Base-by-base conservation (phyloP, 1,140 invertebrate genomes). In the Zaprionus capensis region DNA sequence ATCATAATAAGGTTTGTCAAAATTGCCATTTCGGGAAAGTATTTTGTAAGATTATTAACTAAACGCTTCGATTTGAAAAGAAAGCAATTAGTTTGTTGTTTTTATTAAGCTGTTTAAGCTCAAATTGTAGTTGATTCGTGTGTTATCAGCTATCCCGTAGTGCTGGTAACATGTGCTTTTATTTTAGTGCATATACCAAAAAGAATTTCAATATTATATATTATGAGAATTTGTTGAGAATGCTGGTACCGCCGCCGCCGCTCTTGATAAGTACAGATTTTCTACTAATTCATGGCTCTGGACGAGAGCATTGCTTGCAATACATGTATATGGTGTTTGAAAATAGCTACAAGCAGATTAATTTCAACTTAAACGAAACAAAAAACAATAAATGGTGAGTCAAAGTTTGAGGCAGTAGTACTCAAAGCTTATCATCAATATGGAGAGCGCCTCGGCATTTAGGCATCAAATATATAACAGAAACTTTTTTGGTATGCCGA, bases 391-490 rank as follows among this genome's bases (percentile, higher is more conserved):
- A 17, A 75, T 69, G 59, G 65, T 74, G 61, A 78, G 65, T 62
- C 71, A 71, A 67, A 75, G 76, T 75, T 67, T 75, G 76, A 78
- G 71, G 63, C 66, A 70, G 57, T 57, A 64, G 36, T 46, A 61
- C 71, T 80, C 58, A 75, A 78, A 62, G n/a, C 76, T 81, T 81
- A 79, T 81, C 79, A 79, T 81, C 79, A 81, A 61, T 55, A 55
- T 17, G 31, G 5, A 24, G 36, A 67, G 63, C 22, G 53, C 56
- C 68, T 57, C 71, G 68, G 36, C 56, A 46, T 53, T 49, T 66
- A 64, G 46, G 49, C 74, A 75, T 63, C 36, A 44, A 22, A 70
- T 58, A 70, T 58, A 64, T 24, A 57, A 63, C 24, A 56, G 28
- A 61, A 28, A 12, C 26, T 20, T 38, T 68, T 44, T 38, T 51